A percentile compares a stretch with the other conserved stretches of the same genome.
phyloP scores from a whole-genome alignment of 2,113 vertebrate species.

The Apus apus region DNA sequence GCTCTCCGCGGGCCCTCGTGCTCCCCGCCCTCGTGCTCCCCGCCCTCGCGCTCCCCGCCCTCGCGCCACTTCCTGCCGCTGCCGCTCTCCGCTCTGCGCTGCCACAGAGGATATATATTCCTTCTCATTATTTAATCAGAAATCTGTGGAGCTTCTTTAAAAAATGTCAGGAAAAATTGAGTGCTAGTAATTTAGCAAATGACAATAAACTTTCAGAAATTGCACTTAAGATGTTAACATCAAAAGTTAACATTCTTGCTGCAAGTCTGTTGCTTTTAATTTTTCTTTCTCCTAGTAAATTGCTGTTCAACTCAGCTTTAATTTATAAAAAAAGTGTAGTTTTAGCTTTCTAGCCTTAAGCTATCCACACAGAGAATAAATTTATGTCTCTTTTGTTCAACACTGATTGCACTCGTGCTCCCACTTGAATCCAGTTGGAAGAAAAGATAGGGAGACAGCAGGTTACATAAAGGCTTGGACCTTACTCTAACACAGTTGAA shows the following conservation, averaged over 20 bases:
- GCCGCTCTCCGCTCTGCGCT: too few relatives aligned
- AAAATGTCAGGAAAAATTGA: neutral
- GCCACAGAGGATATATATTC: neutral
- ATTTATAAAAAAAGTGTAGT: neutral
- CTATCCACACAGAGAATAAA: neutral
- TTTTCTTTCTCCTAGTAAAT: neutral
- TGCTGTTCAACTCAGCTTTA: neutral
- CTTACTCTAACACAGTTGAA: neutral
- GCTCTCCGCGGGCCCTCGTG: too few relatives aligned
- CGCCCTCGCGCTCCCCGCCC: too few relatives aligned
- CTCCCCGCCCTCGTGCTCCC: too few relatives aligned
- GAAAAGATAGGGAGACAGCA: neutral
- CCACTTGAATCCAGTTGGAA: neutral
- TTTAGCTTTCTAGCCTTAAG: neutral
- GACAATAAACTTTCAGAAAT: conserved; percentile 22
- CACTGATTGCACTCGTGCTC: neutral
- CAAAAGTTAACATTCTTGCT: conserved; percentile 21
- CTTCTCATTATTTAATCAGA: neutral
- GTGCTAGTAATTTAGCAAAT: neutral
- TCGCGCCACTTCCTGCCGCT: too few relatives aligned
- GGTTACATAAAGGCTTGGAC: neutral
- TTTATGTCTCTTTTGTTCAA: neutral
- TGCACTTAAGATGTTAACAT: neutral
- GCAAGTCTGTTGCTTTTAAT: neutral
- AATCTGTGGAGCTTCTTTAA: neutral